These are phyloP conservation scores for Sphaerodactylus townsendi DNA, from an alignment of 2,113 vertebrate species.

Conservation along the genomic window DNA sequence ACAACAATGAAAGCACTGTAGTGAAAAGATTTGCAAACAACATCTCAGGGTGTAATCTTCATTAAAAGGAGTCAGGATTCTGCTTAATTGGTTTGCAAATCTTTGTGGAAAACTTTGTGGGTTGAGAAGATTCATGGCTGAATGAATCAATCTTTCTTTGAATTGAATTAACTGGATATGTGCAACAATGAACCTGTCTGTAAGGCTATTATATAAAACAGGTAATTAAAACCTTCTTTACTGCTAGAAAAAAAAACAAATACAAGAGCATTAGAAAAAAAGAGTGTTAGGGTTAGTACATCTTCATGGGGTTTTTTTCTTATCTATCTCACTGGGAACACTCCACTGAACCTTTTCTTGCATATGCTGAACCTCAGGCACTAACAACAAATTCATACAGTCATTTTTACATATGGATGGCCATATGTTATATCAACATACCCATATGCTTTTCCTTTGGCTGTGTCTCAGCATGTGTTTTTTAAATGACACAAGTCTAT, in stretches of 20 bases:
- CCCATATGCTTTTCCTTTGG: slow-evolving; percentile 36
- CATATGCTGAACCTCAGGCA: slow-evolving; percentile 36
- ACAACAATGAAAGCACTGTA: background rate
- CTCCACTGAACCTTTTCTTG: slow-evolving; percentile 41
- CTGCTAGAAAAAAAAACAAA: background rate
- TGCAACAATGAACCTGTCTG: background rate
- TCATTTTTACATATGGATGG: slow-evolving; percentile 50
- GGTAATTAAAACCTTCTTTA: background rate
- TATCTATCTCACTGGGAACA: slow-evolving; percentile 35
- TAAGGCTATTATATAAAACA: background rate
- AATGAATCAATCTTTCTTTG: background rate
- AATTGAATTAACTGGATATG: background rate
- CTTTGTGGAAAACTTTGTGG: background rate
- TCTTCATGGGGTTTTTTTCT: background rate
- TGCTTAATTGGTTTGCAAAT: background rate
- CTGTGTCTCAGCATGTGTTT: background rate
- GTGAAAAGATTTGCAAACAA: background rate
- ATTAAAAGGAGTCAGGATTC: background rate
- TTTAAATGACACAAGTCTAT: slow-evolving; percentile 3
- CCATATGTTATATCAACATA: slow-evolving; percentile 56
- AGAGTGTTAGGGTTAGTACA: background rate
- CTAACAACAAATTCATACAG: slow-evolving; percentile 41
- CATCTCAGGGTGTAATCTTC: background rate
- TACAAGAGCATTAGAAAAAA: background rate
- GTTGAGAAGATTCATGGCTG: background rate